Evolutionary conservation across 1,140 invertebrate species (phyloP).

Genomic region (Melitaea cinxia): DNA sequence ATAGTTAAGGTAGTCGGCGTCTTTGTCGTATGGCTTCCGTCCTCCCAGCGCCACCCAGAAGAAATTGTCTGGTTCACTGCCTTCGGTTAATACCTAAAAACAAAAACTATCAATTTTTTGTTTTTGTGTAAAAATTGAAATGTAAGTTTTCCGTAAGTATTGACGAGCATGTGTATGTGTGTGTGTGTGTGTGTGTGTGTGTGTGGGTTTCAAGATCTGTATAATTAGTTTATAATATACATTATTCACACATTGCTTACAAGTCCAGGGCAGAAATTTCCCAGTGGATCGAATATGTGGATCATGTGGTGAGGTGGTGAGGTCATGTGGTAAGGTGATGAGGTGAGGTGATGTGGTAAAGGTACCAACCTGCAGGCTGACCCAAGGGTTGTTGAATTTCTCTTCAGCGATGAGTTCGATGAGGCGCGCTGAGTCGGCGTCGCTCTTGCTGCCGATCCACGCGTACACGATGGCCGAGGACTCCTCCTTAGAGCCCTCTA

Average conservation of each 20-base stretch:
- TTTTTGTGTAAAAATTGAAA: not conserved
- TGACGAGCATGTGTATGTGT: no score
- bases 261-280: no score
- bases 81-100: constrained; percentile 92
- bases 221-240: no score
- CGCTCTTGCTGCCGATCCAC: constrained; percentile 96
- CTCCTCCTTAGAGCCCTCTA: constrained; percentile 94
- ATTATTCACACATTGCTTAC: no score
- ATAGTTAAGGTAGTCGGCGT: constrained; percentile 96
- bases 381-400: constrained; percentile 95
- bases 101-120: constrained; percentile 9
- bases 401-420: constrained; percentile 96
- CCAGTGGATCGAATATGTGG: no score
- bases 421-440: constrained; percentile 93
- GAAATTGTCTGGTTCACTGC: constrained; percentile 99
- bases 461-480: constrained; percentile 97
- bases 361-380: constrained; percentile 85
- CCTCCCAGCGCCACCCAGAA: constrained; percentile 98
- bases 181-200: no score
- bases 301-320: no score
- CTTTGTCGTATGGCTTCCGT: constrained; percentile 94
- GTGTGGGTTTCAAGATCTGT: no score
- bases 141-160: no score
- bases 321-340: no score
- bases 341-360: not conserved